phyloP scores from a whole-genome alignment of 1,140 invertebrate genomes.

The Cecropterus lyciades region DNA sequence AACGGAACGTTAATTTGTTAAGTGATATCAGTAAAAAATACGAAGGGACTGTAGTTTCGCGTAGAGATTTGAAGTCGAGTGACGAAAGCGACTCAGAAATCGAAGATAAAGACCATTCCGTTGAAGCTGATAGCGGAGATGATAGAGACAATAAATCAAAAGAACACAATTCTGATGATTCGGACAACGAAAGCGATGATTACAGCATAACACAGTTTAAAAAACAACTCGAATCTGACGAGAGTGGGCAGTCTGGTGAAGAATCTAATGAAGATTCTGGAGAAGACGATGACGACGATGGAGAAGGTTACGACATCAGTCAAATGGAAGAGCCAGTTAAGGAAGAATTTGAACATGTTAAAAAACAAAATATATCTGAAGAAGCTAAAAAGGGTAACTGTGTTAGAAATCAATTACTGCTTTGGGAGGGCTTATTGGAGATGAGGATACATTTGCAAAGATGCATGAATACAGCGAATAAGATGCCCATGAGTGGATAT shows the following conservation, averaged over 20 bases:
- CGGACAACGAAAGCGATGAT: slow-evolving; percentile 60
- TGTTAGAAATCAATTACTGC: slow-evolving; percentile 89
- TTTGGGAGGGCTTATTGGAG: slow-evolving; percentile 94
- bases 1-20: slow-evolving; percentile 87
- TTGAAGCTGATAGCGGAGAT: slow-evolving; percentile 31
- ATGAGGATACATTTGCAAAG: slow-evolving; percentile 94
- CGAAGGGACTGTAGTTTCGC: slow-evolving; percentile 87
- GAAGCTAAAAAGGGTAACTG: slow-evolving; percentile 91
- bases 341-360: slow-evolving; percentile 84
- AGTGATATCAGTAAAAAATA: slow-evolving; percentile 90
- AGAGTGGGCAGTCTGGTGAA: too few species aligned
- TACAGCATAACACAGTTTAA: slow-evolving; percentile 61
- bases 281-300: slow-evolving; percentile 58
- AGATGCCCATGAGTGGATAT: slow-evolving; percentile 88
- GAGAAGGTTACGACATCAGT: slow-evolving; percentile 77
- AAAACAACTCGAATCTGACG: slow-evolving; percentile 50
- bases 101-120: not conserved
- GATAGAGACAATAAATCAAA: slow-evolving; percentile 25
- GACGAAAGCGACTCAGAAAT: slow-evolving; percentile 43
- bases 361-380: slow-evolving; percentile 83
- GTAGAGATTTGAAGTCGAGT: slow-evolving; percentile 57
- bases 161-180: slow-evolving; percentile 18
- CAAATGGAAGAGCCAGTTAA: slow-evolving; percentile 74
- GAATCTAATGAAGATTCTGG: slow-evolving; percentile 44
- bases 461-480: slow-evolving; percentile 89